Base-by-base conservation (phyloP, 2,797 vertebrate genomes). In the Lepus oiostolus region DNA sequence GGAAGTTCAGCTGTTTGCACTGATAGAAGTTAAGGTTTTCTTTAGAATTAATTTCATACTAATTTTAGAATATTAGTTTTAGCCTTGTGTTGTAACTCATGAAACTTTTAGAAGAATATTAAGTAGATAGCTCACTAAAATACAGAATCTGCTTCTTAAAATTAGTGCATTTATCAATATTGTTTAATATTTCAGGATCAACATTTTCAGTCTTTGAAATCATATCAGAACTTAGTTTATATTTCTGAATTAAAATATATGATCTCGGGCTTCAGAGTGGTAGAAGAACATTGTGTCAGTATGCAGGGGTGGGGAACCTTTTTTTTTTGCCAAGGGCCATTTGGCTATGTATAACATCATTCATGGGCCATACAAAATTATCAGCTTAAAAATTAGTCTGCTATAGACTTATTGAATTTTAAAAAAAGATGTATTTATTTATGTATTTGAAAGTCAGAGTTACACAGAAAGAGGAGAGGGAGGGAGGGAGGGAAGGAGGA, bases 171-270 rank as follows among this genome's bases (percentile, higher is more conserved):
- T 89, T 88, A 63, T 91, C 26, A 83, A 14, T 81, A 77, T 77
- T 77, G 19, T 89, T 95, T 94, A n/a, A 68, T 85, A 80, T 94
- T 47, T 47, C 8, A 8, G 42, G 42, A 47, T 47, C 42, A 47
- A 47, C 42, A 47, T 47, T 47, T 96, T 93, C 84, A 77, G 62
- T 67, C 30, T 86, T 24, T 63, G 82, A 95, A 81, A 85, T 80
- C 38, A 68, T 95, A 75, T 91, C 30, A 93, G 67, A 91, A 75
- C n/a, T 86, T 89, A 68, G 35, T 9, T 47, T 47, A 47, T 47
- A 77, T 50, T 89, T 96, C 42, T 35, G 68, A 84, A 70, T 91
- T 93, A 86, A 82, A 85, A 81, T 93, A 42, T 89, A 47, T 96
- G 54, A 76, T 88, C 11, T 35, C 12, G 77, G 17, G 22, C 22